Conservation (phyloP, 2,797 vertebrate genomes). For the Oryzias sinensis region DNA sequence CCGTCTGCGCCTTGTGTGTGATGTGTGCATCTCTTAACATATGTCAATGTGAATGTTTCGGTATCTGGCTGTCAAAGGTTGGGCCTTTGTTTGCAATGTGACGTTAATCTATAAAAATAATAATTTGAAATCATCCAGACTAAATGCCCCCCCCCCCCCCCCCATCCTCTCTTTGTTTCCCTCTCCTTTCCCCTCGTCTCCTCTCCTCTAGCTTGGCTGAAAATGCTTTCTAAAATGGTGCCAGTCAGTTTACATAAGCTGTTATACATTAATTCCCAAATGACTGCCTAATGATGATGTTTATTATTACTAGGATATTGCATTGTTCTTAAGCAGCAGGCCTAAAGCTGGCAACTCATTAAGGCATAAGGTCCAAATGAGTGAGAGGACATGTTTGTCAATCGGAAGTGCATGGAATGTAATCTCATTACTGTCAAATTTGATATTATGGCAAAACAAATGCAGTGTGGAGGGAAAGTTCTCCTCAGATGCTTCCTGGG, state of each 20-base stretch:
- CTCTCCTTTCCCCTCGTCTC: conserved; percentile 13
- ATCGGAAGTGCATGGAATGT: conserved; percentile 62
- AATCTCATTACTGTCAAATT: conserved; percentile 49
- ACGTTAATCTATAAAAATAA: conserved; percentile 19
- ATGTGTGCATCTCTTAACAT: conserved; percentile 23
- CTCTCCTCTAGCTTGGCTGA: conserved; percentile 26
- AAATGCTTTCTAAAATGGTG: conserved; percentile 60
- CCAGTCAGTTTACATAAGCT: conserved; percentile 59
- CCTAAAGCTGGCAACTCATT: conserved; percentile 41
- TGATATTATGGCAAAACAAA: conserved; percentile 49
- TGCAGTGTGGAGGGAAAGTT: conserved; percentile 58
- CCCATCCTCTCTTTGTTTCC: background rate
- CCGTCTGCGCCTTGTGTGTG: conserved; percentile 36
- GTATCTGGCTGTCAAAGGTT: conserved; percentile 32
- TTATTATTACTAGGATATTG: conserved; percentile 29
- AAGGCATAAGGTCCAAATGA: conserved; percentile 46
- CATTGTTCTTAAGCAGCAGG: conserved; percentile 43
- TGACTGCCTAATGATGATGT: conserved; percentile 25
- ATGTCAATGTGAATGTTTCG: conserved; percentile 29
- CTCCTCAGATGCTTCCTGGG: conserved; percentile 55
- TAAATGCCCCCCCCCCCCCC: conserved; percentile 14
- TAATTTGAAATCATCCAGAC: conserved; percentile 37
- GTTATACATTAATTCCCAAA: conserved; percentile 15
- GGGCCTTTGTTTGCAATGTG: conserved; percentile 28
- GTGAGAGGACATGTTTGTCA: conserved; percentile 54